Conservation (phyloP, 1,140 invertebrate species). For the Aphidius gifuensis region DNA sequence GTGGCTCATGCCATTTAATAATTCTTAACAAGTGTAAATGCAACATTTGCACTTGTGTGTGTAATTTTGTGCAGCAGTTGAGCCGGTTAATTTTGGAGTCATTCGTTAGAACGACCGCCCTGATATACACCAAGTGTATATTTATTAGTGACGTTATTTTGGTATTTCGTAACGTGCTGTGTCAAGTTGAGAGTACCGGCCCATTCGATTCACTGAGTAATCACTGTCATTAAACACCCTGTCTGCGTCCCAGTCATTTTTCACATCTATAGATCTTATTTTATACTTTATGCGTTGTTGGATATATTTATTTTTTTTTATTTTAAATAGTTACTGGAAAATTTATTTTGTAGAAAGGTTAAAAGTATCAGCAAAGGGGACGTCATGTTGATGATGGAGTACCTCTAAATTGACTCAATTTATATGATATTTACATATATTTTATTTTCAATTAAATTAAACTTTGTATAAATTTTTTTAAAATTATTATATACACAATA, state of each 20-base stretch:
- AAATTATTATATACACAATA: too few relatives aligned
- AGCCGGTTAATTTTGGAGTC: constrained; percentile 34
- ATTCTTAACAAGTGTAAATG: too few relatives aligned
- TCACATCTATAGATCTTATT: not conserved
- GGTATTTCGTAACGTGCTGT: constrained; percentile 49
- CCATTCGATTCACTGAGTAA: constrained; percentile 54
- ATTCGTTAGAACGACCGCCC: constrained; percentile 27
- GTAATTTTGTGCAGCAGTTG: constrained; percentile 19
- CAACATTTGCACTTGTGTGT: not conserved
- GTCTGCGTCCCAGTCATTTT: constrained; percentile 37
- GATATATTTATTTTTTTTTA: not conserved
- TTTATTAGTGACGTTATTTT: constrained; percentile 55
- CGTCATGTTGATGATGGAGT: not conserved
- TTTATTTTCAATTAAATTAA: not conserved
- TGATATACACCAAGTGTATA: constrained; percentile 38
- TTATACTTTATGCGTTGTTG: not conserved
- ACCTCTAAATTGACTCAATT: too few relatives aligned
- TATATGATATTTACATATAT: too few relatives aligned
- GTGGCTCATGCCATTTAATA: not conserved
- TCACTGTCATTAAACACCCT: constrained; percentile 51
- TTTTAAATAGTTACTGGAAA: not conserved
- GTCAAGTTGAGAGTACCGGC: constrained; percentile 39
- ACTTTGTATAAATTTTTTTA: not conserved
- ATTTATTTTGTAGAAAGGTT: too few relatives aligned
- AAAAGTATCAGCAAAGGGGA: too few relatives aligned